Evolutionary conservation across 2,113 vertebrate species (phyloP).

Genomic region (Nycticryphes semicollaris): DNA sequence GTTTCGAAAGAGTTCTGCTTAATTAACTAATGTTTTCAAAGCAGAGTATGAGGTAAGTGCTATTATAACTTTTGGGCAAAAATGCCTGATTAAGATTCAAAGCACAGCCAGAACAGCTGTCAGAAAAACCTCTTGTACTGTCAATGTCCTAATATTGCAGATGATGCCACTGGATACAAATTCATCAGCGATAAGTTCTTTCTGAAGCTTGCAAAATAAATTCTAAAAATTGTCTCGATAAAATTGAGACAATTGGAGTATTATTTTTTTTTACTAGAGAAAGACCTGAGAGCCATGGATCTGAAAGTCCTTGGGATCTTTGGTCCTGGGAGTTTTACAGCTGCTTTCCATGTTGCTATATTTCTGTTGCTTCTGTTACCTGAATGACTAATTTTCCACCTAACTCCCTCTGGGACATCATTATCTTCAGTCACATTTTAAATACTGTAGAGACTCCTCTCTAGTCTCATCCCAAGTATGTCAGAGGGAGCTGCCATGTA

Average conservation of each 20-base stretch:
- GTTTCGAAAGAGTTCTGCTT: not conserved
- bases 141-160: not conserved
- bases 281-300: not conserved
- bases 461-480: not conserved
- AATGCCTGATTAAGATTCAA: constrained; percentile 1
- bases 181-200: constrained; percentile 10
- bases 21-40: constrained; percentile 3
- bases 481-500: not conserved
- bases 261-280: not conserved
- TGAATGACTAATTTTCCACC: not conserved
- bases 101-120: constrained; percentile 4
- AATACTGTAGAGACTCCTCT: not conserved
- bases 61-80: not conserved
- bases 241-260: too few relatives aligned
- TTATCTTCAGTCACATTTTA: not conserved
- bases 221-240: not conserved
- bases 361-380: not conserved
- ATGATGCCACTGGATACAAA: constrained; percentile 4
- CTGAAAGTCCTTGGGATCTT: not conserved
- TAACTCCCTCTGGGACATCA: not conserved
- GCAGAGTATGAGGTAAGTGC: not conserved
- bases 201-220: not conserved
- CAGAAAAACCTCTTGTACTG: not conserved
- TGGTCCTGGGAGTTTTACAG: not conserved
- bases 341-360: not conserved